phyloP scores from a whole-genome alignment of 2,888 invertebrate genomes.

The Julus scanicus region DNA sequence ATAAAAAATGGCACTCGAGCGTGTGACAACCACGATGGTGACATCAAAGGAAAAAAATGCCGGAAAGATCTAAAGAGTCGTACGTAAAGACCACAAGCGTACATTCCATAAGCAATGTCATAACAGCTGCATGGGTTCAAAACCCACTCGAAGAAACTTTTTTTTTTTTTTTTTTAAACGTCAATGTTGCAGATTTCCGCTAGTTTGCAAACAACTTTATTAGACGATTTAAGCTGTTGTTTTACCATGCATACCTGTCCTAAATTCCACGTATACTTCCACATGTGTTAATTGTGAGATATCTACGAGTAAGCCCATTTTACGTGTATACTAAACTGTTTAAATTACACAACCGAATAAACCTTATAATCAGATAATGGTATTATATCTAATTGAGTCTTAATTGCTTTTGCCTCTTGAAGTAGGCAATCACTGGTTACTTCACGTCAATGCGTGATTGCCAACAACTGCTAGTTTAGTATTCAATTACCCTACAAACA shows the following conservation, averaged over 20 bases:
- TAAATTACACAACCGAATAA: too few relatives aligned
- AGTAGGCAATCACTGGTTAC: too few relatives aligned
- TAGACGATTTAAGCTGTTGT: background rate
- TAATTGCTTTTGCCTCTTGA: background rate
- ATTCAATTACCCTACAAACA: too few relatives aligned
- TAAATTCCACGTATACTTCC: too few relatives aligned
- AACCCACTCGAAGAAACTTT: too few relatives aligned
- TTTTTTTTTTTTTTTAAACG: background rate
- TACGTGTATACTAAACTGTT: too few relatives aligned
- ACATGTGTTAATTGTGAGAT: too few relatives aligned
- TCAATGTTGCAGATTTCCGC: background rate
- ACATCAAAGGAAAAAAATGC: background rate
- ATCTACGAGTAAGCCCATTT: too few relatives aligned
- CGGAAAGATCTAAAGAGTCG: slow-evolving; percentile 33
- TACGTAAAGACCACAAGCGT: slow-evolving; percentile 19
- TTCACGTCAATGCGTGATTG: background rate
- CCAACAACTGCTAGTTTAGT: background rate
- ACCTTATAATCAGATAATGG: too few relatives aligned
- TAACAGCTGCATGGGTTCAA: slow-evolving; percentile 33
- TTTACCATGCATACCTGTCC: too few relatives aligned
- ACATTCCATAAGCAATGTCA: slow-evolving; percentile 33
- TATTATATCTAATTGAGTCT: too few relatives aligned
- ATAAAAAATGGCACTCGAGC: slow-evolving; percentile 21
- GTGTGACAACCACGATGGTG: slow-evolving; percentile 27
- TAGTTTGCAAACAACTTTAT: background rate